Percentiles rank a stretch among this genome's conserved stretches.
Evolutionary conservation across 2,113 vertebrate genomes (phyloP).

Genomic region (Glaucidium brasilianum): DNA sequence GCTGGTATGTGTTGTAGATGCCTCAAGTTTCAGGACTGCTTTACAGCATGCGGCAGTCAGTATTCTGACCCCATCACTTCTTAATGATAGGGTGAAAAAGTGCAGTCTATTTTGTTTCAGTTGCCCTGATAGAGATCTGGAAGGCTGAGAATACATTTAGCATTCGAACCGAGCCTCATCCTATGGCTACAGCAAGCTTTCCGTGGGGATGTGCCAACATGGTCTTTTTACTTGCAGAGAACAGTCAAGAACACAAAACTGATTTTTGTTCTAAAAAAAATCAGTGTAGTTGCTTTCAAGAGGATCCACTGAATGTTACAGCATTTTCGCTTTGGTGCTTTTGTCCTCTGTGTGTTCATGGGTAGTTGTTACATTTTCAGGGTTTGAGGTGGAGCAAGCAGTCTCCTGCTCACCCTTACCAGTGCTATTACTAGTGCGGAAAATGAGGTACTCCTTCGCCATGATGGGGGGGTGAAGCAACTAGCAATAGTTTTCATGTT

Average conservation of each 20-base stretch:
- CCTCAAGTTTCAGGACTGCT: not conserved
- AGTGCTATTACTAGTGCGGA: not conserved
- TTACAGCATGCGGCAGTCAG: not conserved
- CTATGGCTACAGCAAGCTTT: not conserved
- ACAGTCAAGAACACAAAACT: not conserved
- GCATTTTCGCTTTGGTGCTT: not conserved
- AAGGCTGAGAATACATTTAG: not conserved
- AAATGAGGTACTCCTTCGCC: not conserved
- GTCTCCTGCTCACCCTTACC: not conserved
- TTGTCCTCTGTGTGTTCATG: not conserved
- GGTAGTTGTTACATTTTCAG: fast-evolving
- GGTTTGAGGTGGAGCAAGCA: not conserved
- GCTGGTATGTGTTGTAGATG: not conserved
- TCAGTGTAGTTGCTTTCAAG: not conserved
- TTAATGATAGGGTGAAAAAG: not conserved
- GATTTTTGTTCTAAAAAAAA: not conserved
- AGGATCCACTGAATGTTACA: not conserved
- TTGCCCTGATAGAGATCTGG: not conserved
- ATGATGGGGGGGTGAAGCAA: not conserved
- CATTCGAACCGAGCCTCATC: not conserved
- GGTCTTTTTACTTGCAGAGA: not conserved
- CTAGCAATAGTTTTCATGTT: not conserved
- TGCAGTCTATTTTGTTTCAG: not conserved
- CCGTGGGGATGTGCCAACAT: not conserved
- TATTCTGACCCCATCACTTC: not conserved